Percentiles rank a stretch among this genome's conserved stretches.
Conservation (phyloP, 2,888 invertebrate species). For the Lacanobia wlatinum region DNA sequence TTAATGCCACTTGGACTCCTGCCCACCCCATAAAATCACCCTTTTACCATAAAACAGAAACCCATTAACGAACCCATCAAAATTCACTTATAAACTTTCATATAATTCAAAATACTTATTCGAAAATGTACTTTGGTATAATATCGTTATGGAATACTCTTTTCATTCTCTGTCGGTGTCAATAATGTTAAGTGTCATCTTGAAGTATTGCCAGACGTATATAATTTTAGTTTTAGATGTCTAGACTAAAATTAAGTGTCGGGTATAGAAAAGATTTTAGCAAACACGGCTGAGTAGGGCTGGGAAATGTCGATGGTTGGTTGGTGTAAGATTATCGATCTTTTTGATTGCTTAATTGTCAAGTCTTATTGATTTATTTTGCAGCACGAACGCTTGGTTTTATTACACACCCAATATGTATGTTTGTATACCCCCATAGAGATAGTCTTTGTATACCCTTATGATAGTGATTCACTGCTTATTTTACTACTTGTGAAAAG, state of each 20-base stretch:
- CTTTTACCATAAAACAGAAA: conserved; percentile 67
- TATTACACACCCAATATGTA: neutral
- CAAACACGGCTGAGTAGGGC: conserved; percentile 39
- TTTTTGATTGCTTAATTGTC: neutral
- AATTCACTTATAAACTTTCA: conserved; percentile 67
- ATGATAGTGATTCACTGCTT: neutral
- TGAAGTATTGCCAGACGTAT: conserved; percentile 66
- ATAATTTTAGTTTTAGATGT: conserved; percentile 60
- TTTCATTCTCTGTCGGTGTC: conserved; percentile 46
- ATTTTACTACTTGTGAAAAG: neutral
- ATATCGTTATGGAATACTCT: conserved; percentile 32
- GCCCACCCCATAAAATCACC: conserved; percentile 62
- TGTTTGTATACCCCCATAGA: neutral
- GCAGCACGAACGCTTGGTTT: no score
- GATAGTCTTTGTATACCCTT: neutral
- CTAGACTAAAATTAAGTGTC: conserved; percentile 64
- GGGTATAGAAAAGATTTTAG: conserved; percentile 49
- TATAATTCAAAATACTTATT: conserved; percentile 65
- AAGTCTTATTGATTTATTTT: neutral
- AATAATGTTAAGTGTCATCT: conserved; percentile 64
- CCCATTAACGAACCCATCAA: conserved; percentile 64
- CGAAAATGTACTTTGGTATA: conserved; percentile 45
- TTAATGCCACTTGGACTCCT: conserved; percentile 62
- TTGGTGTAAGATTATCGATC: conserved; percentile 8
- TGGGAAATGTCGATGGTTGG: conserved; percentile 20